A percentile compares a stretch with the other conserved stretches of the same genome.
Evolutionary conservation across 2,113 vertebrate genomes (phyloP).

Genomic region (Orcinus orca): DNA sequence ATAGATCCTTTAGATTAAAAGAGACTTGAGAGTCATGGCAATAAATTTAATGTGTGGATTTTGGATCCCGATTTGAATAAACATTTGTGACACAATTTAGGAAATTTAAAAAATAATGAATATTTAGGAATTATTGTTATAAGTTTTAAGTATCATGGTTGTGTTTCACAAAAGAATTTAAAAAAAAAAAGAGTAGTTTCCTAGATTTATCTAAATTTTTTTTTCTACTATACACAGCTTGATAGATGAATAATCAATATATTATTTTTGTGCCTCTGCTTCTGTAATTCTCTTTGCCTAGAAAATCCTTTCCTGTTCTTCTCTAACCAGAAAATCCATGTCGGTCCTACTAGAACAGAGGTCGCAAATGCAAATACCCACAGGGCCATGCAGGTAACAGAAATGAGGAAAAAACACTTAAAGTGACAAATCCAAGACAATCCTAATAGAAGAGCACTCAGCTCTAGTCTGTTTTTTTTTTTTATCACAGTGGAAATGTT

Average conservation of each 20-base stretch:
- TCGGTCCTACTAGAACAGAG: neutral
- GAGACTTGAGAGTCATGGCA: neutral
- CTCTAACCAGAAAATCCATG: neutral
- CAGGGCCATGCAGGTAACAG: neutral
- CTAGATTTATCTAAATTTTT: neutral
- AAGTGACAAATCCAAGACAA: neutral
- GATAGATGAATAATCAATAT: neutral
- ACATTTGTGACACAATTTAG: neutral
- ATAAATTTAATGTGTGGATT: neutral
- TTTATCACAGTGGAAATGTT: neutral
- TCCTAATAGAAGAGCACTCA: neutral
- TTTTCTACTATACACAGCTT: neutral
- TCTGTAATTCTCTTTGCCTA: neutral
- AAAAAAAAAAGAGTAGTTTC: neutral
- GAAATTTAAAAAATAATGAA: neutral
- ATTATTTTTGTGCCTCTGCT: neutral
- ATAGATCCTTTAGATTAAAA: neutral
- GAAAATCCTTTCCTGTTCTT: constrained; percentile 14
- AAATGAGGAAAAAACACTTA: neutral
- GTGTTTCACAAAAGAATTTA: neutral
- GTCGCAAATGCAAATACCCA: neutral
- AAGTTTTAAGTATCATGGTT: neutral
- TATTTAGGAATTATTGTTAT: neutral
- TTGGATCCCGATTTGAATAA: neutral
- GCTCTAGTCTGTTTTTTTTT: neutral